Conservation (phyloP, 2,113 vertebrate species). For the Copsychus sechellarum region DNA sequence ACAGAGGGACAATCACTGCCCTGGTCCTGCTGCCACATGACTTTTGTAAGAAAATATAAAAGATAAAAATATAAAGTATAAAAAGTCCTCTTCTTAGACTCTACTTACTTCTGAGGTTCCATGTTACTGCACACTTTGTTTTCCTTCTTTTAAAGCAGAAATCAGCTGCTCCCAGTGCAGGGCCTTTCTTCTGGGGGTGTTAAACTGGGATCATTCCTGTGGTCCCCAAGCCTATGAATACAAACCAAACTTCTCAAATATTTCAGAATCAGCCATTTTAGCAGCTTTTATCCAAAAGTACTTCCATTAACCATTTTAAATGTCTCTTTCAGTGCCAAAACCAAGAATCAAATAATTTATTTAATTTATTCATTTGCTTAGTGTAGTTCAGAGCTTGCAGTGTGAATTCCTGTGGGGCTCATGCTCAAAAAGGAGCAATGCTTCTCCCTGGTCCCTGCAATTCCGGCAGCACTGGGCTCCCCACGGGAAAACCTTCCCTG, state of each 20-base stretch:
- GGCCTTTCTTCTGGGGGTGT: neutral
- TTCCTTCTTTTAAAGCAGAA: neutral
- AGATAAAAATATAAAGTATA: no score
- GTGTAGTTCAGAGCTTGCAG: neutral
- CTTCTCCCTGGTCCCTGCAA: neutral
- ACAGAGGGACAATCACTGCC: neutral
- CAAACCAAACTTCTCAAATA: constrained; percentile 47
- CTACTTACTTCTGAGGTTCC: neutral
- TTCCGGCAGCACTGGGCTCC: neutral
- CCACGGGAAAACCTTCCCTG: neutral
- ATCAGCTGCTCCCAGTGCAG: neutral
- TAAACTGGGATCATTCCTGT: neutral
- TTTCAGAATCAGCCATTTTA: constrained; percentile 39
- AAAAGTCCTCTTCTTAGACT: fast-evolving
- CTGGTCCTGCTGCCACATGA: neutral
- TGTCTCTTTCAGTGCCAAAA: neutral
- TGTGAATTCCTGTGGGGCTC: neutral
- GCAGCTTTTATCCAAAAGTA: constrained; percentile 14
- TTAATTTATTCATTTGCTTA: neutral
- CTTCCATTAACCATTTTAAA: neutral
- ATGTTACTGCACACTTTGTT: fast-evolving
- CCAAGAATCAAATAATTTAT: neutral
- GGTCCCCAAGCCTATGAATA: neutral
- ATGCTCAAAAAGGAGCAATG: neutral
- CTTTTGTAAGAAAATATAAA: neutral